These are phyloP conservation scores for Yponomeuta malinellus DNA, from an alignment of 2,888 invertebrate species.

Conservation along the genomic window DNA sequence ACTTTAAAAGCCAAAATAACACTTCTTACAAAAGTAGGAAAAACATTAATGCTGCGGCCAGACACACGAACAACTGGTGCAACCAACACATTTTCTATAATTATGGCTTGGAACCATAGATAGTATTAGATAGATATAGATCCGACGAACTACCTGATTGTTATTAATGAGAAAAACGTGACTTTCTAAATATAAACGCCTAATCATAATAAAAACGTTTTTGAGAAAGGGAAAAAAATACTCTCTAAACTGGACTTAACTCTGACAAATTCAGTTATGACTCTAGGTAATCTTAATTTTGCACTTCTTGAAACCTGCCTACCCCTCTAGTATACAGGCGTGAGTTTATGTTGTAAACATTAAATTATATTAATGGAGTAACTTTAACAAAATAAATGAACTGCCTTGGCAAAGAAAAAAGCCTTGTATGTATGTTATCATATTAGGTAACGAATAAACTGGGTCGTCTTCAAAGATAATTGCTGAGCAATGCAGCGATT, in stretches of 20 bases:
- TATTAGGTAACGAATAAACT: background rate
- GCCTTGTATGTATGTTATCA: background rate
- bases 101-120: constrained; percentile 33
- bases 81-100: constrained; percentile 24
- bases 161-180: too few species aligned
- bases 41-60: too few species aligned
- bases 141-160: too few species aligned
- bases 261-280: background rate
- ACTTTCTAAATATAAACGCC: constrained; percentile 28
- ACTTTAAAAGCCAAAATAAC: too few species aligned
- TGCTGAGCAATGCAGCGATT: background rate
- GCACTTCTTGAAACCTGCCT: background rate
- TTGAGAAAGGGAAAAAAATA: constrained; percentile 20
- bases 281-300: background rate
- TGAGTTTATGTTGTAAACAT: background rate
- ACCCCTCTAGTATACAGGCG: too few species aligned
- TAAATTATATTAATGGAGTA: too few species aligned
- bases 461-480: background rate
- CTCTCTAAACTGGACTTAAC: background rate
- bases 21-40: too few species aligned
- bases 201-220: constrained; percentile 30
- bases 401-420: background rate
- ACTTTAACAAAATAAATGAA: too few species aligned
- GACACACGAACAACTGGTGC: background rate
- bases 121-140: constrained; percentile 31